These are phyloP conservation scores for Mastomys natalensis DNA, from an alignment of 2,113 vertebrate species.

Conservation along the genomic window DNA sequence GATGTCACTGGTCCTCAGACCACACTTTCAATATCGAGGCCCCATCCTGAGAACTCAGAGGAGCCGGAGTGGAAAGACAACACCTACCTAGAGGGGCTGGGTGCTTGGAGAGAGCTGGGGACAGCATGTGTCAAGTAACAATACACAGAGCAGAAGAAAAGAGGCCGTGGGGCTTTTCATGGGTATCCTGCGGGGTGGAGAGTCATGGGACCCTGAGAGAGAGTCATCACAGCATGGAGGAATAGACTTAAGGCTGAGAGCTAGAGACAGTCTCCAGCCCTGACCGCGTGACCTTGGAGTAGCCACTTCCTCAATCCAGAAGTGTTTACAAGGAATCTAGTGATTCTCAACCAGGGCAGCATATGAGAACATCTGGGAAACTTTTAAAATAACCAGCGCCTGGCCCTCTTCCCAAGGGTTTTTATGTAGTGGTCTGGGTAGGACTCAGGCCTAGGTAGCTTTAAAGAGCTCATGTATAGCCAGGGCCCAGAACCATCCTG, in stretches of 20 bases:
- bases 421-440: conserved; percentile 29
- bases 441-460: neutral
- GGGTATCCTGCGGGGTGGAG: neutral
- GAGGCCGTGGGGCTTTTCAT: neutral
- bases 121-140: neutral
- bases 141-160: neutral
- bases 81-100: no score
- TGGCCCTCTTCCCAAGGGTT: neutral
- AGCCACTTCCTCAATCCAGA: neutral
- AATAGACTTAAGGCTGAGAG: neutral
- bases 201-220: neutral
- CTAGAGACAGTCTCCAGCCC: neutral
- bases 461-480: neutral
- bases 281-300: neutral
- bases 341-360: conserved; percentile 41
- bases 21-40: neutral
- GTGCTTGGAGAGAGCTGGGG: neutral
- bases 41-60: neutral
- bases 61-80: neutral
- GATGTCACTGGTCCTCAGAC: neutral
- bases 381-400: conserved; percentile 58
- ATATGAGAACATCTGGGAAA: conserved; percentile 52
- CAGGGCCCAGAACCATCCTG: neutral
- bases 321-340: conserved; percentile 22
- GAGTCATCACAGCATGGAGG: neutral